Evolutionary conservation across 92 coral and sea anemone genomes (phyloP), one percentile per base, ranked within the genome.

Genomic region (Porites evermanni): DNA sequence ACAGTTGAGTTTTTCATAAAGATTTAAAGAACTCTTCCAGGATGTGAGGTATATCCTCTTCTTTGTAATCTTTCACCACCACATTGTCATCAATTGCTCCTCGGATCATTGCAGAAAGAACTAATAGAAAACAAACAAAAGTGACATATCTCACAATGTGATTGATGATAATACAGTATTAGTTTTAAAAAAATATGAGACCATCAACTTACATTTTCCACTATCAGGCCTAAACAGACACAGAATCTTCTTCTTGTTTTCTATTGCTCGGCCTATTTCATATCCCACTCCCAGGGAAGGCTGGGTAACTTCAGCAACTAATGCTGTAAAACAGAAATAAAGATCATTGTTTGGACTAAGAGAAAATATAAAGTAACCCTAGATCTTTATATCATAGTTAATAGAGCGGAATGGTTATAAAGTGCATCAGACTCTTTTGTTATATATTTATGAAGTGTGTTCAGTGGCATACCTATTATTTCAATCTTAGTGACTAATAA

Each of bases 271-370:
- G 20, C 98, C 99, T 80, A 97, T 88, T 87, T 97, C 99, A 86
- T 93, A 97, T 0, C 99, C 99, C 38, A 97, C 99, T 29, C 99
- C 99, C 19, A 97, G 76, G 18, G 99, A 97, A 54, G 99, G 95
- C 74, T 95, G 98, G 1, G 99, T 97, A 8, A 97, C 99, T 69
- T 97, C 99, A 23, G 99, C 99, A 82, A 97, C 94, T n/a, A 97
- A 32, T 67, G 92, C 99, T 97, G 86, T n/a, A 56, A 56, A 56
- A 11, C 12, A 56, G 61, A 56, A 11, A 56, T 4, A 56, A 56
- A 14, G 61, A 14, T 11, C 47, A 38, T 3, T 38, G 47, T 38
- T 38, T 13, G 71, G 32, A 78, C 50, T 17, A 18, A 7, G 74
- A 70, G 14, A 38, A 16, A 47, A 50, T 18, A 38, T 47, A 53